phyloP scores from a whole-genome alignment of 2,888 invertebrate species.

The Tetragonisca angustula region DNA sequence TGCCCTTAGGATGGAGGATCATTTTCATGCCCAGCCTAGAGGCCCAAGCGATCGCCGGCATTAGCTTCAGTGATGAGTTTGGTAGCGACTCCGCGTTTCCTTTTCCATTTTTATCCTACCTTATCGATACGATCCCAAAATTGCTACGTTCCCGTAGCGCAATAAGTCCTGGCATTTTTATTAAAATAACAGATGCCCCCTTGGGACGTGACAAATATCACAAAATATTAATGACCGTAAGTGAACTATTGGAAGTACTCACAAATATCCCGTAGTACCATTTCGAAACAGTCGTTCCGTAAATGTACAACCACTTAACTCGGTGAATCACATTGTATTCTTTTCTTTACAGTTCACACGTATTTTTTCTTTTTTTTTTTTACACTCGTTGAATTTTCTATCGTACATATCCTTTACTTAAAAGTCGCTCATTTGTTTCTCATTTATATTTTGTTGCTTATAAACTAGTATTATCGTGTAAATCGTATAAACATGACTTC shows the following conservation, averaged over 20 bases:
- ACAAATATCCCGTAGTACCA: slow-evolving; percentile 25
- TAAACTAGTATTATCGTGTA: slow-evolving; percentile 46
- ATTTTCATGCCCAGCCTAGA: too few relatives aligned
- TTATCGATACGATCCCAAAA: too few relatives aligned
- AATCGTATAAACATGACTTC: slow-evolving; percentile 64
- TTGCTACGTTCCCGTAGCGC: too few relatives aligned
- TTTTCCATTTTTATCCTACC: too few relatives aligned
- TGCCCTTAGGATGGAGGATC: too few relatives aligned
- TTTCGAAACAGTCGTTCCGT: slow-evolving; percentile 25
- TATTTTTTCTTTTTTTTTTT: slow-evolving; percentile 37
- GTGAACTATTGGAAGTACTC: slow-evolving; percentile 8
- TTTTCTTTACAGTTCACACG: slow-evolving; percentile 13
- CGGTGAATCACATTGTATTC: slow-evolving; percentile 12
- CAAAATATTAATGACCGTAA: slow-evolving; percentile 45
- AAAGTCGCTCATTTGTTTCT: slow-evolving; percentile 30
- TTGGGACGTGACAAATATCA: neutral
- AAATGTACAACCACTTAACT: slow-evolving; percentile 54
- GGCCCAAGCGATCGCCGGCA: too few relatives aligned
- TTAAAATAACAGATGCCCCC: too few relatives aligned
- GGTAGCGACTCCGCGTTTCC: too few relatives aligned
- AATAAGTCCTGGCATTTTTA: too few relatives aligned
- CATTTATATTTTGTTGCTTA: slow-evolving; percentile 37
- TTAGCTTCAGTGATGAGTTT: too few relatives aligned
- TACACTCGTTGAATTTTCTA: slow-evolving; percentile 59
- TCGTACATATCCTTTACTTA: slow-evolving; percentile 71